These are phyloP conservation scores for Noturus placidus DNA, from an alignment of 2,113 vertebrate genomes.

Conservation along the genomic window DNA sequence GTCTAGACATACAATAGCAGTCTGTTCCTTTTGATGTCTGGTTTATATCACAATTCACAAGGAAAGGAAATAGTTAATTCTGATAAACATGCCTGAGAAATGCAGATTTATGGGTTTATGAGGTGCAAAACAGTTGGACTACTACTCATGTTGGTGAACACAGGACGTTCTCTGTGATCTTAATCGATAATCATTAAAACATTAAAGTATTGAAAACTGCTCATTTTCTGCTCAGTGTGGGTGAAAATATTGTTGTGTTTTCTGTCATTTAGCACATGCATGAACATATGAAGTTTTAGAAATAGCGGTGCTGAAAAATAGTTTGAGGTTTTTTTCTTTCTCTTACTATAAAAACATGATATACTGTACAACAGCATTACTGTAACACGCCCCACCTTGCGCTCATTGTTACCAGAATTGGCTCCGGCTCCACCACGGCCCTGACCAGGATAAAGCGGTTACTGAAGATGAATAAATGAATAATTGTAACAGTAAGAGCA, in stretches of 20 bases:
- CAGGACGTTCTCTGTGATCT: not conserved
- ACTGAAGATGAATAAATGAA: not conserved
- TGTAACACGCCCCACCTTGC: not conserved
- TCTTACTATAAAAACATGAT: not conserved
- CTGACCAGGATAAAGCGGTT: not conserved
- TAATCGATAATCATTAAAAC: not conserved
- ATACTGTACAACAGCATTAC: constrained; percentile 26
- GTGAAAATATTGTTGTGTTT: not conserved
- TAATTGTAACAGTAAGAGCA: not conserved
- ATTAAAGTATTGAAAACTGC: not conserved
- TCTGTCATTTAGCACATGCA: not conserved
- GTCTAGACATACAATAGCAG: constrained; percentile 63
- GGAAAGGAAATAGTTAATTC: constrained; percentile 56
- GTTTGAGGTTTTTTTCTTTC: not conserved
- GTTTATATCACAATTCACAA: constrained; percentile 40
- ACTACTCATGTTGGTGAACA: not conserved
- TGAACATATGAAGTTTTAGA: not conserved
- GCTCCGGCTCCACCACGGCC: not conserved
- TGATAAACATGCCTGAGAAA: constrained; percentile 38
- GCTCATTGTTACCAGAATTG: not conserved
- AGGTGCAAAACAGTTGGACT: constrained; percentile 10
- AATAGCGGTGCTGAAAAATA: not conserved
- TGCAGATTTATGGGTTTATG: constrained; percentile 39
- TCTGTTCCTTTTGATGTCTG: constrained; percentile 67
- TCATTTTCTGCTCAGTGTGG: not conserved